Conservation (phyloP, 2,113 vertebrate species). For the Monopterus albus region DNA sequence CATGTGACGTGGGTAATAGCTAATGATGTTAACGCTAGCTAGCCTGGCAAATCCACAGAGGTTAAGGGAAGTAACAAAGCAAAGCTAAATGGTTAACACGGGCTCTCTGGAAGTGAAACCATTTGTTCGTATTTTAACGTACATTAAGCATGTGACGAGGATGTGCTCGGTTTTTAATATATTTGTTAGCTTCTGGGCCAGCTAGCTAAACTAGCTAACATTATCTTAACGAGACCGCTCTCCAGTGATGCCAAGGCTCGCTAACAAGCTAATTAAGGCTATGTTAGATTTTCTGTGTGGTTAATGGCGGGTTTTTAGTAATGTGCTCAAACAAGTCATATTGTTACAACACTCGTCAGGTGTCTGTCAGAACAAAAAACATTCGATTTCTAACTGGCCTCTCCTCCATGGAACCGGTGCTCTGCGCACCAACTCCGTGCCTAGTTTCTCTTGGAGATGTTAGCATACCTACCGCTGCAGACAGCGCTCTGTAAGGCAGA, state of each 20-base stretch:
- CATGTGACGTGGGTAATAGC: no score
- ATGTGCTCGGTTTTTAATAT: not conserved
- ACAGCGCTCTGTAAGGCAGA: slow-evolving; percentile 42
- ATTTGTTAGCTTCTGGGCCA: slow-evolving; percentile 2
- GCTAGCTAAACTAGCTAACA: slow-evolving; percentile 41
- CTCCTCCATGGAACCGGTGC: slow-evolving; percentile 19
- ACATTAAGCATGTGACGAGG: not conserved
- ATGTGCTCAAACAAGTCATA: not conserved
- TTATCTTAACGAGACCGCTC: slow-evolving; percentile 25
- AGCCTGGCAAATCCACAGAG: slow-evolving; percentile 8
- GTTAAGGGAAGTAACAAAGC: not conserved
- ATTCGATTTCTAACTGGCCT: not conserved
- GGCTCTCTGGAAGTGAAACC: not conserved
- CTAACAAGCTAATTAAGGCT: slow-evolving; percentile 40
- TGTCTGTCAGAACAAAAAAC: not conserved
- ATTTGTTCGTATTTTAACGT: rapidly evolving
- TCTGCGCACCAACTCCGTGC: slow-evolving; percentile 36
- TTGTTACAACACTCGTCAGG: not conserved
- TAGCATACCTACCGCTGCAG: slow-evolving; percentile 50
- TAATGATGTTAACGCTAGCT: slow-evolving; percentile 27
- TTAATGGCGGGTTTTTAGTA: not conserved
- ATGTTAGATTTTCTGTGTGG: not conserved
- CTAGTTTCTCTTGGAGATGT: slow-evolving; percentile 14
- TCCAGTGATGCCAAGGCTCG: slow-evolving; percentile 23
- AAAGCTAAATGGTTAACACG: not conserved